phyloP scores from a whole-genome alignment of 1,140 invertebrate genomes.

The Aphidius gifuensis region DNA sequence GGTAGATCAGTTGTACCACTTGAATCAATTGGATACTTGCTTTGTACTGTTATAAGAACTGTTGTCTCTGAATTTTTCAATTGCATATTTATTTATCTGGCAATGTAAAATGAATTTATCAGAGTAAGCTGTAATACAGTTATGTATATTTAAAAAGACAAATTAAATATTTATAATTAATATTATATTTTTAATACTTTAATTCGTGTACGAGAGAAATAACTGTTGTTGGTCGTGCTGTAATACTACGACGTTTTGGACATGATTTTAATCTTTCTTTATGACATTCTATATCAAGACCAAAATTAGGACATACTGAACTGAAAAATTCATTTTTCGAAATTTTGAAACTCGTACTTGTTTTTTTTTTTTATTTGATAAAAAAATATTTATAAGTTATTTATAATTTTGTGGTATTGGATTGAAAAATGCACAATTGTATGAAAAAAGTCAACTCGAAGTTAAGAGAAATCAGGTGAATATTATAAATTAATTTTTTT shows the following conservation, averaged over 20 bases:
- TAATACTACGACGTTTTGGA: no score
- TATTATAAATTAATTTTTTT: conserved; percentile 4
- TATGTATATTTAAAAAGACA: not conserved
- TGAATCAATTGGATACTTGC: conserved; percentile 58
- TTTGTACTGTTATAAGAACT: conserved; percentile 62
- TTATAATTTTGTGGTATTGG: conserved; percentile 96
- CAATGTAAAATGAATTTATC: conserved; percentile 28
- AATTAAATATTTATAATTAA: not conserved
- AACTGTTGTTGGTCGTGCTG: no score
- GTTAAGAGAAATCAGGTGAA: conserved; percentile 87
- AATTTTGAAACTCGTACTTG: no score
- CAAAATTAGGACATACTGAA: no score
- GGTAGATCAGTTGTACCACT: conserved; percentile 89
- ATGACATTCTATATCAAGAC: no score
- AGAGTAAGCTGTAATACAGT: conserved; percentile 24
- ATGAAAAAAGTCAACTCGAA: conserved; percentile 90
- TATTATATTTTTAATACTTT: conserved; percentile 48
- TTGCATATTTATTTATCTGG: conserved; percentile 70
- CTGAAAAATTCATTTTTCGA: no score
- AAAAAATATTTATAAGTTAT: conserved; percentile 89
- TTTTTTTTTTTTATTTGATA: no score
- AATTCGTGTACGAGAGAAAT: no score
- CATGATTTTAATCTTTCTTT: no score
- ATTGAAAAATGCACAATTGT: conserved; percentile 88
- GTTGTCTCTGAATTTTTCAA: conserved; percentile 63